phyloP scores from a whole-genome alignment of 64 coral and sea anemone genomes.

The Stichodactyla helianthus region DNA sequence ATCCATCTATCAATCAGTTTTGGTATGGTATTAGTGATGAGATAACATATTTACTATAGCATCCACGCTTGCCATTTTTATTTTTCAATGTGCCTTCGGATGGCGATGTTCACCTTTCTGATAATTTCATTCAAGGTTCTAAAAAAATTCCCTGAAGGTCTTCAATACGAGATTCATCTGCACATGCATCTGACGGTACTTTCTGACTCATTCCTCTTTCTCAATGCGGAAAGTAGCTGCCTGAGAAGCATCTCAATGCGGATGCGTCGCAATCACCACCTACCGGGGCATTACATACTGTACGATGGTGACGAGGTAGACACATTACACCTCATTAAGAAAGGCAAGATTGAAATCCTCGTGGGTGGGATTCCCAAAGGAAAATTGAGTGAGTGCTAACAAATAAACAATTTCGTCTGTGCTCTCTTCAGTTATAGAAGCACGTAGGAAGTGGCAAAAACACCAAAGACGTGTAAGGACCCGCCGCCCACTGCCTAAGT shows the following conservation, averaged over 20 bases:
- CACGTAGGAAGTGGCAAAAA: no score
- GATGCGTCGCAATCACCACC: conserved; percentile 84
- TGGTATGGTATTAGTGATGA: no score
- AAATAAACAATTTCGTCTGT: neutral
- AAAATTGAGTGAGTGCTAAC: conserved; percentile 62
- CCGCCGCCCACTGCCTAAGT: no score
- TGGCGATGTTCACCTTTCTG: neutral
- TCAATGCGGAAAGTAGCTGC: conserved; percentile 45
- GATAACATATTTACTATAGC: no score
- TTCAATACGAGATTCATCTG: conserved; percentile 91
- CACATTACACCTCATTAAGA: conserved; percentile 70
- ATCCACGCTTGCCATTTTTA: no score
- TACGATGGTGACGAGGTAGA: conserved; percentile 81
- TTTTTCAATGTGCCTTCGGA: no score
- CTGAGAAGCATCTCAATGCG: conserved; percentile 72
- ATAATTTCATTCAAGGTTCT: conserved; percentile 63
- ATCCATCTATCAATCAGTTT: no score
- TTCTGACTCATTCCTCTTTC: conserved; percentile 79
- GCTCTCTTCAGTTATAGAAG: neutral
- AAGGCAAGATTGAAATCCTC: conserved; percentile 85
- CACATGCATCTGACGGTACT: conserved; percentile 92
- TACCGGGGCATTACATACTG: conserved; percentile 80
- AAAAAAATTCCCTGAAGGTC: conserved; percentile 82
- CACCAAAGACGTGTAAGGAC: no score
- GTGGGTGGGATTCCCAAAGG: conserved; percentile 39